Percentiles rank a stretch among this genome's conserved stretches.
These are phyloP conservation scores for Drosophila watanabei DNA, from an alignment of 1,140 invertebrate species.

Conservation along the genomic window DNA sequence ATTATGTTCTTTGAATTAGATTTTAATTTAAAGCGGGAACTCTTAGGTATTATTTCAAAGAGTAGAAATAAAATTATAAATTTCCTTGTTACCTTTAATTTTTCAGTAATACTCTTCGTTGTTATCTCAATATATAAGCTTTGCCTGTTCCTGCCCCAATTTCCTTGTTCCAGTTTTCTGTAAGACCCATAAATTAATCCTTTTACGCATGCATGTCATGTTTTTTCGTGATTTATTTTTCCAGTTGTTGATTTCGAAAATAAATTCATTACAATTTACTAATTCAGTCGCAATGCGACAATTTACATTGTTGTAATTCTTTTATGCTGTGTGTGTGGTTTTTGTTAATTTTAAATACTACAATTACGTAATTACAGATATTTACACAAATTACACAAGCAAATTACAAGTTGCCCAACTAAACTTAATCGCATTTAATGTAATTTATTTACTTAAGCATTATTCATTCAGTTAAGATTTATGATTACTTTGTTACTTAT, in stretches of 20 bases:
- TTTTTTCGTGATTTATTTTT: conserved; percentile 39
- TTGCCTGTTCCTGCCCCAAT: neutral
- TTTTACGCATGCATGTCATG: conserved; percentile 6
- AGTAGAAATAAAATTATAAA: neutral
- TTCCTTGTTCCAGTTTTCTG: conserved; percentile 12
- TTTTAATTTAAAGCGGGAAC: neutral
- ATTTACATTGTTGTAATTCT: conserved; percentile 20
- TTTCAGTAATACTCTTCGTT: neutral
- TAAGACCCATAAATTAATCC: neutral
- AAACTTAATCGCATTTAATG: conserved; percentile 69
- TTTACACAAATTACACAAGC: conserved; percentile 67
- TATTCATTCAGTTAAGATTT: conserved; percentile 58
- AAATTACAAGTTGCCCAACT: conserved; percentile 47
- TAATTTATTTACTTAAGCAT: conserved; percentile 61
- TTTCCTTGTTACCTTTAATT: neutral
- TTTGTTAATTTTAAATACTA: conserved; percentile 39
- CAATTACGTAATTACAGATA: conserved; percentile 77
- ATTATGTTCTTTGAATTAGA: conserved; percentile 1
- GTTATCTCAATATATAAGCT: neutral
- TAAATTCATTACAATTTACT: conserved; percentile 69
- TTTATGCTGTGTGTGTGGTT: conserved; percentile 18
- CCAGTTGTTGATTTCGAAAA: conserved; percentile 54
- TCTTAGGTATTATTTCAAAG: too few species aligned
- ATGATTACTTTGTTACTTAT: conserved; percentile 42
- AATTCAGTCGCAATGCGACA: conserved; percentile 33